Evolutionary conservation across 2,797 vertebrate genomes (phyloP).

Genomic region (Tadarida brasiliensis): DNA sequence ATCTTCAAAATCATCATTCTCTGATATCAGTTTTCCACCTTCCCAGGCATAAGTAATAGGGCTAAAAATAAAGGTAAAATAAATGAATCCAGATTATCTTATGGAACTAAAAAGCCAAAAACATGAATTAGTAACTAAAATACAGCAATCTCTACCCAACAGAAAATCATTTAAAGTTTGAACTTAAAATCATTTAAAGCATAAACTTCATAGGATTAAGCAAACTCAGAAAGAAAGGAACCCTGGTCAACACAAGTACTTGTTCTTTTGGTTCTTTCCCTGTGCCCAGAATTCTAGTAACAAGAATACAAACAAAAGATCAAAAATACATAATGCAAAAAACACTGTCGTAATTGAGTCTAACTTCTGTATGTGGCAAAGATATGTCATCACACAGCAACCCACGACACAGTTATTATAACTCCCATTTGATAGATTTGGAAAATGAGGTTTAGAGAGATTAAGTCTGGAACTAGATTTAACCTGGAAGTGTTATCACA

Average conservation of each 20-base stretch:
- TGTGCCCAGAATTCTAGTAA: background rate
- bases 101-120: slow-evolving; percentile 26
- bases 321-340: background rate
- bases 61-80: slow-evolving; percentile 87
- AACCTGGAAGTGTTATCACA: background rate
- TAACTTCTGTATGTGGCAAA: background rate
- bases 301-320: slow-evolving; percentile 21
- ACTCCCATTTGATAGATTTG: background rate
- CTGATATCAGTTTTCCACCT: slow-evolving; percentile 96
- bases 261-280: background rate
- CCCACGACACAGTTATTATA: background rate
- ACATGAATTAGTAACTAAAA: background rate
- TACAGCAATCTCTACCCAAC: background rate
- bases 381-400: background rate
- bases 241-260: background rate
- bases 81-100: slow-evolving; percentile 45
- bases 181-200: background rate
- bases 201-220: background rate
- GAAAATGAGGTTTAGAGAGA: background rate
- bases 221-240: slow-evolving; percentile 20
- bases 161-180: background rate
- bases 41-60: slow-evolving; percentile 97
- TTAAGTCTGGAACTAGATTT: background rate
- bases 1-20: slow-evolving; percentile 97
- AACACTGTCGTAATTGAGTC: background rate